Base-by-base conservation (phyloP, 2,113 vertebrate species). In the Leptobrachium leishanense region DNA sequence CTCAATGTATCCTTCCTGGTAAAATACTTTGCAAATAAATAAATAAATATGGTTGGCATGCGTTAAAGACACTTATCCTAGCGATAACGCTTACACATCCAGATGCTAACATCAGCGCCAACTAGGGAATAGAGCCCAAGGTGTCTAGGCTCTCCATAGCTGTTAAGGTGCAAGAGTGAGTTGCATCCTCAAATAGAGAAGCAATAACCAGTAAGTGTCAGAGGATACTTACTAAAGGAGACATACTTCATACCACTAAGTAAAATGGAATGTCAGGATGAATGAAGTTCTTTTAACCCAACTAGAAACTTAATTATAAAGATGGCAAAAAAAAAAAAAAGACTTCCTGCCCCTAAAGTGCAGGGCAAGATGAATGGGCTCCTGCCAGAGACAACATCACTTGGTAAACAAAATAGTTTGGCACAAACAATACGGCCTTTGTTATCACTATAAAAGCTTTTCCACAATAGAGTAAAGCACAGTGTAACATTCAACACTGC, bases 101-200 rank as follows among this genome's bases (percentile, higher is more conserved):
- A 31, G 20, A 31, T 31, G 20, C 20, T 31, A 31, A 31, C 20
- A 31, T 31, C 20, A 31, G 20, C 20, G 20, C 20, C 20, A 31
- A 31, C 20, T 31, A 31, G 20, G 20, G 20, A 31, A 31, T 31
- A 31, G 20, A 31, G 20, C 20, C 20, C 20, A 31, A 31, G 20
- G 50, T 81, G 77, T 73, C 72, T 80, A 80, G 77, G 59, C 6
- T 15, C 69, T 64, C 43, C 43, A 11, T 13, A 54, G 43, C 39
- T 57, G 77, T 67, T 74, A 80, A 74, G 41, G 42, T 64, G 43
- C 5, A 43, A 31, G 40, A 43, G 63, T 46, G 68, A 79, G 63
- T 46, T 66, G n/a, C 77, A 41, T 75, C 13, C 31, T 31, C n/a
- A 55, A 64, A 62, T 72, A 44, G 67, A 41, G 62, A 31, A 53